Conservation (phyloP, 1,140 invertebrate species). For the Procambarus virginalis region DNA sequence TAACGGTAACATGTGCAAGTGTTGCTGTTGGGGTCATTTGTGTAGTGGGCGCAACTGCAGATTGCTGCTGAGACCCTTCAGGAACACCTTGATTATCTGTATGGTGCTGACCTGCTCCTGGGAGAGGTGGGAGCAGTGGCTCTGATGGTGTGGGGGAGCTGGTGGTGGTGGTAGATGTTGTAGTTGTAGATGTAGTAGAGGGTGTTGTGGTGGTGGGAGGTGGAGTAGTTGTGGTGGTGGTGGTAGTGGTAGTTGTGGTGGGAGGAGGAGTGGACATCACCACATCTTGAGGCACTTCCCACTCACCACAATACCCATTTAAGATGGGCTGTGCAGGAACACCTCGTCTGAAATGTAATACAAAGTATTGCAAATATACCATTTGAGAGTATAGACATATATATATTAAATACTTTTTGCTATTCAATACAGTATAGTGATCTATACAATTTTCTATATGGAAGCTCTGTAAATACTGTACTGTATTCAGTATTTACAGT, state of each 20-base stretch:
- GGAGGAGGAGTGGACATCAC: constrained; percentile 49
- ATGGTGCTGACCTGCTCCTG: not conserved
- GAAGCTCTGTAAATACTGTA: no score
- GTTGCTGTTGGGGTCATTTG: not conserved
- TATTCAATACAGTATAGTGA: no score
- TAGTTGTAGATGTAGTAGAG: not conserved
- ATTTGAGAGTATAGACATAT: no score
- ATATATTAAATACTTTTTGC: no score
- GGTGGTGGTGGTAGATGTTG: constrained; percentile 13
- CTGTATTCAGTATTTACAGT: no score
- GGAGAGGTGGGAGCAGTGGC: not conserved
- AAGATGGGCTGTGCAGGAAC: constrained; percentile 55
- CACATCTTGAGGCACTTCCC: constrained; percentile 44
- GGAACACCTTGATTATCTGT: not conserved
- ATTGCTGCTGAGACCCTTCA: not conserved
- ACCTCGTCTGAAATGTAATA: constrained; percentile 31
- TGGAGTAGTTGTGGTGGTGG: constrained; percentile 30
- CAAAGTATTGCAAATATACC: not conserved
- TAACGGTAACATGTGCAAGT: not conserved
- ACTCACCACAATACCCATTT: constrained; percentile 54
- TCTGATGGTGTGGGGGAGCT: not conserved
- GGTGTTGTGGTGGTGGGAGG: constrained; percentile 33
- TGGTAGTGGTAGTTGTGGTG: constrained; percentile 46
- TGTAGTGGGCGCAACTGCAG: not conserved
- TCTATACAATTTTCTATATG: no score